phyloP scores from a whole-genome alignment of 2,888 invertebrate species.

The Rhagium mordax region DNA sequence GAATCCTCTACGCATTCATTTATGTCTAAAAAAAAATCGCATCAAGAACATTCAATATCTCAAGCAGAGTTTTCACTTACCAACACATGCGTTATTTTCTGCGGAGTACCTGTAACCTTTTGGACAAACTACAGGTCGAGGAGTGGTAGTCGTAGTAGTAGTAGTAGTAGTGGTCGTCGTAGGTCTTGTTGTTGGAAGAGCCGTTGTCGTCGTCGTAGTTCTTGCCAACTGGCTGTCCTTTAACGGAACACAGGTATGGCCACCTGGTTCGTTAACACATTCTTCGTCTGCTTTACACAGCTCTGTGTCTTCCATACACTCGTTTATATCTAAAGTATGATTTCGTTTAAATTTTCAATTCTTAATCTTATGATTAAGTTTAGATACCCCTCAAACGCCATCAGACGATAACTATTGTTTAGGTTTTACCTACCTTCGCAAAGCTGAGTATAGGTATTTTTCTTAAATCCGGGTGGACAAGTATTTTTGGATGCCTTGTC shows the following conservation, averaged over 20 bases:
- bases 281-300: conserved; percentile 74
- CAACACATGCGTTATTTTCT: conserved; percentile 52
- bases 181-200: conserved; percentile 36
- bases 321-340: conserved; percentile 79
- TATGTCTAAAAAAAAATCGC: conserved; percentile 71
- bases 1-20: conserved; percentile 77
- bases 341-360: conserved; percentile 6
- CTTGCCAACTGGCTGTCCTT: conserved; percentile 5
- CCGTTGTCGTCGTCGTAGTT: conserved; percentile 40
- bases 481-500: conserved; percentile 75
- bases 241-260: conserved; percentile 75
- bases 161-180: conserved; percentile 37
- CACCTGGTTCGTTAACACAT: conserved; percentile 80
- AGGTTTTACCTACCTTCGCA: conserved; percentile 73
- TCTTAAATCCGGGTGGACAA: conserved; percentile 79
- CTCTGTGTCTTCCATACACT: conserved; percentile 78
- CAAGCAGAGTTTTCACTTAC: conserved; percentile 41
- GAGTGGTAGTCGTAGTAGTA: conserved; percentile 38
- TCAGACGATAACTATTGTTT: too few relatives aligned
- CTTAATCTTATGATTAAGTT: not conserved
- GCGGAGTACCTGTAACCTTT: conserved; percentile 53
- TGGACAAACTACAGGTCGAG: conserved; percentile 50
- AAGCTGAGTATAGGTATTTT: conserved; percentile 71
- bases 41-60: not conserved
- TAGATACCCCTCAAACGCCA: too few relatives aligned